Base-by-base conservation (phyloP, 1,140 invertebrate genomes). In the Rhopalosiphum padi region DNA sequence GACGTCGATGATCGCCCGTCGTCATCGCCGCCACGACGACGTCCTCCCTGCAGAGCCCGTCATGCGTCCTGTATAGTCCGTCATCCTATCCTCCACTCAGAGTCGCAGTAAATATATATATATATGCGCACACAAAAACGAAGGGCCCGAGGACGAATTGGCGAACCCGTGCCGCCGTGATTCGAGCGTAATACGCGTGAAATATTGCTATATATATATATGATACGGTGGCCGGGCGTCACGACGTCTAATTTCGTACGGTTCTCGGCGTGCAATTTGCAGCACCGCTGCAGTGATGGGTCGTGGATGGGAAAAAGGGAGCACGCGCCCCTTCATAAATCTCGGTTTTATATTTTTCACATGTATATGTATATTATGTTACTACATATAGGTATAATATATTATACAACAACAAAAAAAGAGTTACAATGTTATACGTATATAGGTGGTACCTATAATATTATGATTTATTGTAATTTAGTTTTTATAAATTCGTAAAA, bases 81-180 rank as follows among this genome's bases (percentile, higher is more conserved):
- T 85, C 37, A 46, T 88, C 85, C 43, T 87, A 1, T 30, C 9
- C 23, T 30, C 85, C 85, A 21, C 46, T 41, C 86, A 30, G 46
- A 88, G n/a, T 35, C 18, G 86, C 51, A 77, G 60, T n/a, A n/a
- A 3, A 25, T 15, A 77, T 77, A 77, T 5, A 77, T 18, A n/a
- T 68, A 68, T 68, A 1, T 89, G 48, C 1, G 30, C 18, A n/a
- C 86, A 89, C 88, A 15, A 25, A 55, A 48, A 87, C 86, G 46
- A 87, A 88, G 86, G 86, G 35, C 21, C 48, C 2, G 23, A 89
- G 48, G 88, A 89, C 51, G 23, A 89, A 89, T 55, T 55, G 88
- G 35, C 48, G n/a, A 37, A 89, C n/a, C n/a, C 43, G 46, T 22
- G 46, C n/a, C 30, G 51, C 35, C 0, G 88, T 89, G 88, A 89